Conservation (phyloP, 30 jellyfish, hydroid and myxozoan species). For the Phacellophora camtschatica region DNA sequence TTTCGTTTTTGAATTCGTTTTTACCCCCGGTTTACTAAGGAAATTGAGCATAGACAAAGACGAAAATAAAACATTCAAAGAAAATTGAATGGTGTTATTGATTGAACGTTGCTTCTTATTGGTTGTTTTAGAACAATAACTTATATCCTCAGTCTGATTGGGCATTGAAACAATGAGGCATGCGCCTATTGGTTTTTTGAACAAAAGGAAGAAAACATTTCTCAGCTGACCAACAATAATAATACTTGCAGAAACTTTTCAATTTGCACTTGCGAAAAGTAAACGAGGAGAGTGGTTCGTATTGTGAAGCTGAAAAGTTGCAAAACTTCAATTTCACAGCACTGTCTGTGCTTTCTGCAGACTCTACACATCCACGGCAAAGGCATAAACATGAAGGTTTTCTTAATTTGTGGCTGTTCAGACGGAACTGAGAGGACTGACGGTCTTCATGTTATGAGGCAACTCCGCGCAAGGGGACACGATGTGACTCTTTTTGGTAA, state of each 20-base stretch:
- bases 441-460: constrained; percentile 77
- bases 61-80: too few relatives aligned
- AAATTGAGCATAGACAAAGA: too few relatives aligned
- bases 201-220: not conserved
- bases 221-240: constrained; percentile 37
- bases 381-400: constrained; percentile 52
- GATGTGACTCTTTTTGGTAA: constrained; percentile 75
- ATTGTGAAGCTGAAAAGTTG: not conserved
- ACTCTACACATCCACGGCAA: not conserved
- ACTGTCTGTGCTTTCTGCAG: not conserved
- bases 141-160: too few relatives aligned
- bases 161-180: constrained; percentile 12
- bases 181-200: not conserved
- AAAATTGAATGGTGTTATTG: too few relatives aligned
- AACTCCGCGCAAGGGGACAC: constrained; percentile 84
- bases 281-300: not conserved
- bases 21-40: too few relatives aligned
- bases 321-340: not conserved
- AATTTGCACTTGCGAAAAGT: not conserved
- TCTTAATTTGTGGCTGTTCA: constrained; percentile 74
- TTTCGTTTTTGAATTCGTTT: too few relatives aligned
- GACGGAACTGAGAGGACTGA: constrained; percentile 63
- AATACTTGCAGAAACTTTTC: not conserved
- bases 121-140: too few relatives aligned
- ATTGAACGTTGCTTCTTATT: too few relatives aligned